phyloP scores from a whole-genome alignment of 2,797 vertebrate species.

The Sus cebifrons region DNA sequence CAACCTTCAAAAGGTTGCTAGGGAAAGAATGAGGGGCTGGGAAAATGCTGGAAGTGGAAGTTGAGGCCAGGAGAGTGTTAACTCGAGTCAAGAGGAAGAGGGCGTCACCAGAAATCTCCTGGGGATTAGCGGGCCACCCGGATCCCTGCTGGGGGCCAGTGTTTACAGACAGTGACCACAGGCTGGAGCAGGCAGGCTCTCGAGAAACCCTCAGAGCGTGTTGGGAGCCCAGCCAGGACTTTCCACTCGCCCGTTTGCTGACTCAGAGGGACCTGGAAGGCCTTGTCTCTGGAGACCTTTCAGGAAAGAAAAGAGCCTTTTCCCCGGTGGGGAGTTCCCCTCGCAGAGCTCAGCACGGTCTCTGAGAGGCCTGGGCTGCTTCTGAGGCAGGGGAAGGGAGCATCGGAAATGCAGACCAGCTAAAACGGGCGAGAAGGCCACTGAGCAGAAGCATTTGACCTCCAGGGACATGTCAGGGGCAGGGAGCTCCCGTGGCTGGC shows the following conservation, averaged over 20 bases:
- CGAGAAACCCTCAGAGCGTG: conserved; percentile 50
- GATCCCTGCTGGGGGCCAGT: conserved; percentile 6
- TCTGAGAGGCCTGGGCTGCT: background rate
- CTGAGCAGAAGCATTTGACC: background rate
- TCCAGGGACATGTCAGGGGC: background rate
- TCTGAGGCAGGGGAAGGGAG: background rate
- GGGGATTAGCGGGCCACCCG: background rate
- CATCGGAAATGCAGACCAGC: too few species aligned
- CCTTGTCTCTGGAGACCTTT: conserved; percentile 59
- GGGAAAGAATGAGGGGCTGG: background rate
- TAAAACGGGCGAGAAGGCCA: background rate
- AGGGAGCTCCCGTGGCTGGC: background rate
- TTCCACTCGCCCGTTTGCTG: conserved; percentile 51
- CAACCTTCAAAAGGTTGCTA: background rate
- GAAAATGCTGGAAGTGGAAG: background rate
- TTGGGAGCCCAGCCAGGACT: conserved; percentile 61
- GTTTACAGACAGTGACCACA: conserved; percentile 58
- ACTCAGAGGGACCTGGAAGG: conserved; percentile 32
- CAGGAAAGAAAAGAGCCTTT: conserved; percentile 15
- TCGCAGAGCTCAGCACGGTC: background rate
- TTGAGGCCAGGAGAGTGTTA: background rate
- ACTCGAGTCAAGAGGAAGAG: background rate
- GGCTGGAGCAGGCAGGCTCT: conserved; percentile 42
- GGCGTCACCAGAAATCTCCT: background rate
- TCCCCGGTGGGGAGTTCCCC: background rate